Evolutionary conservation across 2,797 vertebrate species (phyloP).

Genomic region (Melanogrammus aeglefinus): DNA sequence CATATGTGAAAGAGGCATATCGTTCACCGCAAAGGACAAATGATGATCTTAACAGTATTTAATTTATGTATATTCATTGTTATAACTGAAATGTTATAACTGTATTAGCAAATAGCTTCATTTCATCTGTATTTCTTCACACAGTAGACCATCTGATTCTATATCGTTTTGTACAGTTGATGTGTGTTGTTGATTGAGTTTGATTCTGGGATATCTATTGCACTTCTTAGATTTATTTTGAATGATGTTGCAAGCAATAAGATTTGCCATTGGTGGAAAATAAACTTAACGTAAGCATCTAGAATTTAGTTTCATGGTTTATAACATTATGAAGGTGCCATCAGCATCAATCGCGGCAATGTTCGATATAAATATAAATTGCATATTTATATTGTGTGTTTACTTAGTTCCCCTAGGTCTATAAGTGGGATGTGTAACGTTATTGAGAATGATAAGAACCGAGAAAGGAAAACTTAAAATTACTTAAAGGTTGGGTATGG

Average conservation of each 20-base stretch:
- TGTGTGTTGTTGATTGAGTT: not conserved
- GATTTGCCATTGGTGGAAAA: not conserved
- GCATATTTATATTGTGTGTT: not conserved
- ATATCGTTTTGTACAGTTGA: not conserved
- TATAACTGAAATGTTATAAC: not conserved
- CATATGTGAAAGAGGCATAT: not conserved
- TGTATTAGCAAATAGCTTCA: not conserved
- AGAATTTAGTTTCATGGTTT: not conserved
- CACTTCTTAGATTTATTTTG: not conserved
- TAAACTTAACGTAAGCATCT: not conserved
- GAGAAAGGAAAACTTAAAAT: not conserved
- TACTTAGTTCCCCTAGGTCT: not conserved
- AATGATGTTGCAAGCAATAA: not conserved
- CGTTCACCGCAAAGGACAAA: not conserved
- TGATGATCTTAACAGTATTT: not conserved
- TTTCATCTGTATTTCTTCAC: not conserved
- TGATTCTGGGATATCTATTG: not conserved
- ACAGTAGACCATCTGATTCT: not conserved
- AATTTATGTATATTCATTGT: not conserved
- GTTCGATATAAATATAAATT: not conserved
- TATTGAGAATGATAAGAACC: not conserved
- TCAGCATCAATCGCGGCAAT: not conserved
- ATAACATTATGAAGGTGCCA: not conserved
- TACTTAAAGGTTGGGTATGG: too few species aligned
- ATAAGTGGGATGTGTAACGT: not conserved